A percentile compares a stretch with the other conserved stretches of the same genome.
Conservation (phyloP, 2,888 invertebrate species). For the Cerceris rybyensis region DNA sequence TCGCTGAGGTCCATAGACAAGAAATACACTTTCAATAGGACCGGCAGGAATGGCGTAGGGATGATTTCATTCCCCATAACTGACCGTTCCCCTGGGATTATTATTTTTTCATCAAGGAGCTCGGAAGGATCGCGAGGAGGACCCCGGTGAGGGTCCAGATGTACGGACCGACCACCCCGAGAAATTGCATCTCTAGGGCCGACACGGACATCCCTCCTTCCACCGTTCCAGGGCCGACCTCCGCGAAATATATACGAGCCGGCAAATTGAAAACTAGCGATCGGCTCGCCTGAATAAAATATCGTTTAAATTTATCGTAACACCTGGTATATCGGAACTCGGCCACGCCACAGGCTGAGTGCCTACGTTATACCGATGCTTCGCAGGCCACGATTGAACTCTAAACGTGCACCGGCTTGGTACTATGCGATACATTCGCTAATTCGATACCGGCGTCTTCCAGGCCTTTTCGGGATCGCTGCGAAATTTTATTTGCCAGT, state of each 20-base stretch:
- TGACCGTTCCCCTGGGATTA: conserved; percentile 79
- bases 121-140: conserved; percentile 55
- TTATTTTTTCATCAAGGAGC: conserved; percentile 80
- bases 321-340: conserved; percentile 78
- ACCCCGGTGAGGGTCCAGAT: conserved; percentile 63
- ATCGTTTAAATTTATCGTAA: conserved; percentile 81
- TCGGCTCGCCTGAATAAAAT: conserved; percentile 81
- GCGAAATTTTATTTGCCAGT: conserved; percentile 35
- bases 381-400: conserved; percentile 57
- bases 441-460: conserved; percentile 7
- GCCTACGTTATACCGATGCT: conserved; percentile 63
- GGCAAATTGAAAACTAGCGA: conserved; percentile 81
- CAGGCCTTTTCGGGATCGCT: conserved; percentile 31
- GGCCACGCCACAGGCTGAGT: conserved; percentile 64
- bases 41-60: conserved; percentile 58
- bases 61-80: conserved; percentile 76
- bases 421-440: conserved; percentile 19
- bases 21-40: conserved; percentile 42
- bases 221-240: conserved; percentile 54
- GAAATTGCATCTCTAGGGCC: conserved; percentile 79
- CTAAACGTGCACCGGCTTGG: conserved; percentile 47
- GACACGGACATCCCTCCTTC: conserved; percentile 57
- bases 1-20: conserved; percentile 33
- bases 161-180: conserved; percentile 71
- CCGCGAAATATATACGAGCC: conserved; percentile 80